These are phyloP conservation scores for Euplexia lucipara DNA, from an alignment of 2,888 invertebrate genomes.

Conservation along the genomic window DNA sequence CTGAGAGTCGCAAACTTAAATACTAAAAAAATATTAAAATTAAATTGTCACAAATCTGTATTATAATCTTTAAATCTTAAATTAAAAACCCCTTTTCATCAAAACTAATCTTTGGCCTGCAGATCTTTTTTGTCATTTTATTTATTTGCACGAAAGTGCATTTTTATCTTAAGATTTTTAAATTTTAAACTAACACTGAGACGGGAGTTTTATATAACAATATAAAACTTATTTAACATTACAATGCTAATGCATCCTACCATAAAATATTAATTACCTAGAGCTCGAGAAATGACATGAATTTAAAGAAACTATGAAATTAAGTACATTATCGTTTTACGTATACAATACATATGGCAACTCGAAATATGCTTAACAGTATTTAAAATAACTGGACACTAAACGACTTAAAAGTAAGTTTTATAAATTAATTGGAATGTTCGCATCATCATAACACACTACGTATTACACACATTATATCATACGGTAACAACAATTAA, in stretches of 20 bases:
- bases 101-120: slow-evolving; percentile 89
- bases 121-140: slow-evolving; percentile 82
- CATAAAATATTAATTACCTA: slow-evolving; percentile 64
- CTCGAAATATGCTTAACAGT: slow-evolving; percentile 77
- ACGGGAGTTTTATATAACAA: slow-evolving; percentile 68
- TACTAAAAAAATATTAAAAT: slow-evolving; percentile 65
- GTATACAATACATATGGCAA: slow-evolving; percentile 84
- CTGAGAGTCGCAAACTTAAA: slow-evolving; percentile 88
- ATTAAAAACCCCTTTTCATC: slow-evolving; percentile 71
- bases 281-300: slow-evolving; percentile 59
- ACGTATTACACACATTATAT: slow-evolving; percentile 76
- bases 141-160: slow-evolving; percentile 81
- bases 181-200: slow-evolving; percentile 79
- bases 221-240: slow-evolving; percentile 64
- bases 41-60: slow-evolving; percentile 79
- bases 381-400: slow-evolving; percentile 66
- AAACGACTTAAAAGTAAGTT: slow-evolving; percentile 71
- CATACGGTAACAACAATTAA: slow-evolving; percentile 87
- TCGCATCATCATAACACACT: slow-evolving; percentile 75
- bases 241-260: slow-evolving; percentile 65
- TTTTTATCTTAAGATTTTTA: slow-evolving; percentile 61
- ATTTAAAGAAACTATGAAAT: slow-evolving; percentile 71
- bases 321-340: slow-evolving; percentile 85
- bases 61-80: slow-evolving; percentile 68
- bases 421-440: slow-evolving; percentile 82